These are phyloP conservation scores for Abrostola tripartita DNA, from an alignment of 2,888 invertebrate species.

Conservation along the genomic window DNA sequence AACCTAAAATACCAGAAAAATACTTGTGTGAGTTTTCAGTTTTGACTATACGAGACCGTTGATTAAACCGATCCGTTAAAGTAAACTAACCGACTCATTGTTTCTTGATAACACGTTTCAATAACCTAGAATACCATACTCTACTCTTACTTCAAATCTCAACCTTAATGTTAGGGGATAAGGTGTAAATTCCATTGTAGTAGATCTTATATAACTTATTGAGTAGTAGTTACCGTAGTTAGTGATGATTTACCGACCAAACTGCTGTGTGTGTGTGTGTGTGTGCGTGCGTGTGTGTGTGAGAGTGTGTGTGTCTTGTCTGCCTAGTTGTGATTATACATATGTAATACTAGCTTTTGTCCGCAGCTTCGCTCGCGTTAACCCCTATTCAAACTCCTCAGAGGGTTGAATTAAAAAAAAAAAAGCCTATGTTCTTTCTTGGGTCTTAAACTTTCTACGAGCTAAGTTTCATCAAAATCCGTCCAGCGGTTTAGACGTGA, in stretches of 20 bases:
- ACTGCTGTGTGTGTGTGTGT: conserved; percentile 21
- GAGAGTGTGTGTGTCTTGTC: not conserved
- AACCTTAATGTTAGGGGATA: not conserved
- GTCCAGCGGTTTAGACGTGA: too few relatives aligned
- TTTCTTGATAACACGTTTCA: conserved; percentile 23
- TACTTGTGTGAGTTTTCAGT: not conserved
- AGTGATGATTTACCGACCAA: conserved; percentile 33
- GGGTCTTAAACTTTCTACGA: too few relatives aligned
- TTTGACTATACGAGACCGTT: not conserved
- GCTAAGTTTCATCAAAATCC: too few relatives aligned
- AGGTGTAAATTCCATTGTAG: not conserved
- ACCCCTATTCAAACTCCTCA: too few relatives aligned
- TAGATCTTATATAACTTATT: conserved; percentile 30
- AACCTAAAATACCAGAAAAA: not conserved
- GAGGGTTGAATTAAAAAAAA: too few relatives aligned
- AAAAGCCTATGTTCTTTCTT: too few relatives aligned
- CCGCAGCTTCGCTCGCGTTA: too few relatives aligned
- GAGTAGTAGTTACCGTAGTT: conserved; percentile 25
- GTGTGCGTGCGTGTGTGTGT: conserved; percentile 25
- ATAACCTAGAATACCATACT: conserved; percentile 15
- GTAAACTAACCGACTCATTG: conserved; percentile 11
- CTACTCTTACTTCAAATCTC: conserved; percentile 8
- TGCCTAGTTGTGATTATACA: too few relatives aligned
- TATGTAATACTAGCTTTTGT: too few relatives aligned
- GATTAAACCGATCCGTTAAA: not conserved